Percentiles rank a stretch among this genome's conserved stretches.
Evolutionary conservation across 2,888 invertebrate genomes (phyloP).

Genomic region (Tenthredo distinguenda): DNA sequence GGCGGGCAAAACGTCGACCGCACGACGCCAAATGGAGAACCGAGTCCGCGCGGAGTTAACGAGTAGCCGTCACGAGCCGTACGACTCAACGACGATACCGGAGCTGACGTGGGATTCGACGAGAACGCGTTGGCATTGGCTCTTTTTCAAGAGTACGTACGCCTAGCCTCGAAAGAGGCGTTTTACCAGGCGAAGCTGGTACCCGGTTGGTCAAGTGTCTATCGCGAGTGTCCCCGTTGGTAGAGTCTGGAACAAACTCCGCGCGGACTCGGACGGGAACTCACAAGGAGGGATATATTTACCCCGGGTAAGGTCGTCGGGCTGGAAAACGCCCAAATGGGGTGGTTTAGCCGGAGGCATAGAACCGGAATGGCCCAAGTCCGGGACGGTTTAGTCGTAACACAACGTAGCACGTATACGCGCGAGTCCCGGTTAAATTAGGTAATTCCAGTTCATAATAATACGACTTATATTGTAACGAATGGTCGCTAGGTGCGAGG

Average conservation of each 20-base stretch:
- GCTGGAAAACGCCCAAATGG: constrained; percentile 78
- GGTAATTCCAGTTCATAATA: constrained; percentile 77
- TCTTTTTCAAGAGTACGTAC: constrained; percentile 67
- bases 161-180: constrained; percentile 63
- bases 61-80: constrained; percentile 32
- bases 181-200: constrained; percentile 64
- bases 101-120: constrained; percentile 61
- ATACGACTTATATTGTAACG: constrained; percentile 68
- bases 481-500: constrained; percentile 37
- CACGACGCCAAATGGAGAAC: constrained; percentile 47
- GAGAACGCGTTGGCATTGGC: constrained; percentile 64
- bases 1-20: constrained; percentile 36
- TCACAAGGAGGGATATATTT: constrained; percentile 66
- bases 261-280: constrained; percentile 59
- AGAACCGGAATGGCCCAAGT: constrained; percentile 75
- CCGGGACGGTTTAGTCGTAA: constrained; percentile 52
- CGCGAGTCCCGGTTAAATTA: constrained; percentile 77
- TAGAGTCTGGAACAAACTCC: constrained; percentile 57
- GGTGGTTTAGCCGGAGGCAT: constrained; percentile 78
- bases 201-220: constrained; percentile 67
- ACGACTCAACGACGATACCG: neutral
- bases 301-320: constrained; percentile 76
- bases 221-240: constrained; percentile 62
- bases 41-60: constrained; percentile 57
- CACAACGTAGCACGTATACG: constrained; percentile 62